phyloP scores from a whole-genome alignment of 2,113 vertebrate species.

The Ptychochromis oligacanthus region DNA sequence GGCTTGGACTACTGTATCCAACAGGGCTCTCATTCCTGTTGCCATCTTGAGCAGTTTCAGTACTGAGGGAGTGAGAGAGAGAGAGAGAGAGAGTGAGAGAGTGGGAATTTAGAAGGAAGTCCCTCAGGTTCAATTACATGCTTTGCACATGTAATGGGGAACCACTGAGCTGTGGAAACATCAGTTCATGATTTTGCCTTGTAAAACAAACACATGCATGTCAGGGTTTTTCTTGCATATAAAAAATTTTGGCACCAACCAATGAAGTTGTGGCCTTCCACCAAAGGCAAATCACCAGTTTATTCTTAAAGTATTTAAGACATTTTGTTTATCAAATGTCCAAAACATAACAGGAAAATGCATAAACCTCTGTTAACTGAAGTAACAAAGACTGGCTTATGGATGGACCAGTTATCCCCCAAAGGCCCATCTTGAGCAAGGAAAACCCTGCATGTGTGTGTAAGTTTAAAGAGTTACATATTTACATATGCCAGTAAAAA shows the following conservation, averaged over 20 bases:
- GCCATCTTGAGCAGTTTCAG: conserved; percentile 98
- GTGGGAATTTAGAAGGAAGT: conserved; percentile 40
- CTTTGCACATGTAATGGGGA: conserved; percentile 39
- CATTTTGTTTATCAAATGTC: neutral
- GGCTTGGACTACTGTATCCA: conserved; percentile 98
- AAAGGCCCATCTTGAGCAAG: neutral
- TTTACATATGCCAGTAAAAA: neutral
- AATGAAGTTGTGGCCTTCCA: neutral
- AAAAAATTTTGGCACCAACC: neutral
- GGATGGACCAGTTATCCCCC: no score
- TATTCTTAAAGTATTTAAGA: neutral
- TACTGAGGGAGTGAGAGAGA: conserved; percentile 76
- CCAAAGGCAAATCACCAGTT: neutral
- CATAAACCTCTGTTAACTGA: neutral
- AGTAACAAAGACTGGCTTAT: neutral
- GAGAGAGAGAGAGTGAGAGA: conserved; percentile 11
- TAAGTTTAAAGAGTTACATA: neutral
- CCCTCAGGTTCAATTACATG: conserved; percentile 58
- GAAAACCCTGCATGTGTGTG: neutral
- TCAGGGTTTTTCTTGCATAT: neutral
- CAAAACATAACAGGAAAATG: neutral
- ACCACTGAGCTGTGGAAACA: conserved; percentile 61
- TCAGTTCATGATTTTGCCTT: conserved; percentile 51
- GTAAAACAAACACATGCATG: neutral
- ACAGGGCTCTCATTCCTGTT: conserved; percentile 93